These are phyloP conservation scores for Podabrus alpinus DNA, from an alignment of 2,888 invertebrate genomes.

Conservation along the genomic window DNA sequence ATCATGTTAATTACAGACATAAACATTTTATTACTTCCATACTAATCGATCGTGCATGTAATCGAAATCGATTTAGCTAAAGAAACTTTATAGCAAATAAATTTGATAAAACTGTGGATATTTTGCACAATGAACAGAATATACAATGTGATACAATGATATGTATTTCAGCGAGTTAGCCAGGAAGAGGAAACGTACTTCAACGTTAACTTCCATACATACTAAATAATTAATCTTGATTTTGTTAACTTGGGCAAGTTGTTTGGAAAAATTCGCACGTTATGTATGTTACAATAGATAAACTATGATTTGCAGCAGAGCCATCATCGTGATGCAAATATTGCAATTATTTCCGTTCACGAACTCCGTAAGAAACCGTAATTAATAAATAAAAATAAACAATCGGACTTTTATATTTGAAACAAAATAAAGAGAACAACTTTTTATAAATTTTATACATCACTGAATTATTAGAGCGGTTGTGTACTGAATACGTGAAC, in stretches of 20 bases:
- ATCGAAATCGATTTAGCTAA: neutral
- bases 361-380: neutral
- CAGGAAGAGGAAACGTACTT: constrained; percentile 1
- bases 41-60: neutral
- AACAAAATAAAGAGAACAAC: neutral
- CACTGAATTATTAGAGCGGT: constrained; percentile 15
- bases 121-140: neutral
- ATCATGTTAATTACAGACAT: neutral
- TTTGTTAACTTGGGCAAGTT: neutral
- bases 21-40: neutral
- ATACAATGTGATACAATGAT: neutral
- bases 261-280: neutral
- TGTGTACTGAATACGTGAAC: constrained; percentile 23
- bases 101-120: neutral
- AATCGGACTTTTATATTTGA: neutral
- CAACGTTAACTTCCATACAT: neutral
- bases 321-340: neutral
- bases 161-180: neutral
- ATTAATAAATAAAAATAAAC: neutral
- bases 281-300: neutral
- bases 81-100: neutral
- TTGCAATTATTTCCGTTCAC: too few species aligned
- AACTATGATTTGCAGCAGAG: too few species aligned
- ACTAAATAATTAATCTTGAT: constrained; percentile 3
- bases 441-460: constrained; percentile 2